These are phyloP conservation scores for Penaeus japonicus DNA, from an alignment of 1,140 invertebrate species.

Conservation along the genomic window DNA sequence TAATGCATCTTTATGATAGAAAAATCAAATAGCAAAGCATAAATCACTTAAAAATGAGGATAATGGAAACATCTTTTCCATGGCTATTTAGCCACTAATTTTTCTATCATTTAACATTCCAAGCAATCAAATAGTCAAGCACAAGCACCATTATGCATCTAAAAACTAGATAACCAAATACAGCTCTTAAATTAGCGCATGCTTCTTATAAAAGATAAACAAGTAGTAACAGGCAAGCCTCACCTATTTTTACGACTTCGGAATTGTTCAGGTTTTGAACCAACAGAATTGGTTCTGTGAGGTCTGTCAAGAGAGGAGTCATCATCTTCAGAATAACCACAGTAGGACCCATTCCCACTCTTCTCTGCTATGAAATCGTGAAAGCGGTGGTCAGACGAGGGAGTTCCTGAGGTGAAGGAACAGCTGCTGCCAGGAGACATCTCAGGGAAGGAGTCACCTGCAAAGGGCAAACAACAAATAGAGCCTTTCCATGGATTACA, in stretches of 20 bases:
- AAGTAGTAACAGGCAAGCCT: not conserved
- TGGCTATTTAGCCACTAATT: no score
- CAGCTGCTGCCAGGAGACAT: slow-evolving; percentile 51
- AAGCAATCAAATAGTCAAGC: no score
- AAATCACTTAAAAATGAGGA: no score
- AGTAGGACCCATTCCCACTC: slow-evolving; percentile 35
- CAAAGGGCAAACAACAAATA: not conserved
- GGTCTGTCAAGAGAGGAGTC: slow-evolving; percentile 46
- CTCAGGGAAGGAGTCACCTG: slow-evolving; percentile 49
- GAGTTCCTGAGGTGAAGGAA: slow-evolving; percentile 46
- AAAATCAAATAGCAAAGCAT: no score
- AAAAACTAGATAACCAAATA: no score
- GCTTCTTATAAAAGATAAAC: not conserved
- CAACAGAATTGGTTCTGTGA: slow-evolving; percentile 44
- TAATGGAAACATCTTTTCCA: no score
- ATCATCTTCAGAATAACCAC: slow-evolving; percentile 44
- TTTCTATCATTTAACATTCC: no score
- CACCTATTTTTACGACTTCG: slow-evolving; percentile 50
- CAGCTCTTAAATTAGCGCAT: not conserved
- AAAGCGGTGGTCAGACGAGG: slow-evolving; percentile 48
- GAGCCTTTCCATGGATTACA: no score
- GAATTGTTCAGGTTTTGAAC: slow-evolving; percentile 47
- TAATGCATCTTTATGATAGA: no score
- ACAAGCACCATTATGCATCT: no score
- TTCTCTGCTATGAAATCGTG: slow-evolving; percentile 46